These are phyloP conservation scores for Drosophila bipectinata DNA, from an alignment of 1,140 invertebrate genomes.

Conservation along the genomic window DNA sequence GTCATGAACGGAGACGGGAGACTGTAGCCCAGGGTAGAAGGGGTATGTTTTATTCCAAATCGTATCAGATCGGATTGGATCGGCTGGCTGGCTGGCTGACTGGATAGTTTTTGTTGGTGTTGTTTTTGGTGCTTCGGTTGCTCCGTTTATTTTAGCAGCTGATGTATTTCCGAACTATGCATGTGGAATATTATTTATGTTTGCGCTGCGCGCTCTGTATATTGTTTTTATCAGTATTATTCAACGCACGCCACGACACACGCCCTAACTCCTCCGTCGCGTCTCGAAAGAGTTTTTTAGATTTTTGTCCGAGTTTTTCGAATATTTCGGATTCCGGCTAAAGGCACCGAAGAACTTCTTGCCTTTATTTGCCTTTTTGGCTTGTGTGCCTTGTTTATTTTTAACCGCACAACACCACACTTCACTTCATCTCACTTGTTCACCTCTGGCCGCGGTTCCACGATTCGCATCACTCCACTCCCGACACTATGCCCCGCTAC, in stretches of 20 bases:
- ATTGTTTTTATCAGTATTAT: slow-evolving; percentile 54
- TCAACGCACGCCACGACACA: slow-evolving; percentile 33
- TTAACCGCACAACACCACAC: slow-evolving; percentile 33
- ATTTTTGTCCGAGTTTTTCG: slow-evolving; percentile 10
- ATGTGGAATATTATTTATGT: slow-evolving; percentile 52
- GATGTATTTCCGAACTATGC: slow-evolving; percentile 45
- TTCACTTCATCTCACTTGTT: slow-evolving; percentile 24
- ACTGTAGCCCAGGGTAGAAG: background rate
- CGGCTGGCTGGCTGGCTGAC: background rate
- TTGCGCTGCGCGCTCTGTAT: slow-evolving; percentile 45
- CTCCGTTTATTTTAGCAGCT: slow-evolving; percentile 46
- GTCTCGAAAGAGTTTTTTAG: background rate
- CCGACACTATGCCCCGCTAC: slow-evolving; percentile 2
- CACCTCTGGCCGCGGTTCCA: background rate
- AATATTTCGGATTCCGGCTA: slow-evolving; percentile 1
- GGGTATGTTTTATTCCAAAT: background rate
- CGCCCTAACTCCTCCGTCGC: background rate
- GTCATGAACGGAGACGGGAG: slow-evolving; percentile 20
- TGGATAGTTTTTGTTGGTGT: slow-evolving; percentile 1
- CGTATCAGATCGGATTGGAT: background rate
- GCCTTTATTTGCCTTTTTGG: slow-evolving; percentile 4
- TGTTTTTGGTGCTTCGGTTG: slow-evolving; percentile 21
- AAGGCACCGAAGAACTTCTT: slow-evolving; percentile 26
- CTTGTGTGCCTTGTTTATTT: slow-evolving; percentile 34
- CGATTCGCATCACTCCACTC: slow-evolving; percentile 16